These are phyloP conservation scores for Drosophila ercepeae DNA, from an alignment of 1,140 invertebrate genomes.

Conservation along the genomic window DNA sequence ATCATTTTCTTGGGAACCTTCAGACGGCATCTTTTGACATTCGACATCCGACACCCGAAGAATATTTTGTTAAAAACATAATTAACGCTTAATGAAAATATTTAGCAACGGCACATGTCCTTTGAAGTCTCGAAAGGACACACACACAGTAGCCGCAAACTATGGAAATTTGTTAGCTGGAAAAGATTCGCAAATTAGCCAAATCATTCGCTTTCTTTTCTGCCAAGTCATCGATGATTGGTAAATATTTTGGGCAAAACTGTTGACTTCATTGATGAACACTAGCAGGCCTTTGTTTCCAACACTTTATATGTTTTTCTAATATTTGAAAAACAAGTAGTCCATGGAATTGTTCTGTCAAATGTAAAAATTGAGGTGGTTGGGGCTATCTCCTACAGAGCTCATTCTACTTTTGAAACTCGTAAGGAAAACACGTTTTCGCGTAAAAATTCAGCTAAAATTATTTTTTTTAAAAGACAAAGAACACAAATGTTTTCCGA, in stretches of 20 bases:
- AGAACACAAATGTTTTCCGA: neutral
- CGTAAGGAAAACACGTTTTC: neutral
- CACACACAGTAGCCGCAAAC: conserved; percentile 11
- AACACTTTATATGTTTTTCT: too few species aligned
- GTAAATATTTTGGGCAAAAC: neutral
- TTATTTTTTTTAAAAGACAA: neutral
- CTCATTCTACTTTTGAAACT: neutral
- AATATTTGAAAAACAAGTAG: too few species aligned
- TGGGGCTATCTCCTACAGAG: neutral
- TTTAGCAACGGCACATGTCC: conserved; percentile 27
- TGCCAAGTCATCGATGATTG: neutral
- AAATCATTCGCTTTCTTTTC: conserved; percentile 7
- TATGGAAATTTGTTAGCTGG: conserved; percentile 18
- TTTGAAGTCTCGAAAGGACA: conserved; percentile 22
- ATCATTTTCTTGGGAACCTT: conserved; percentile 23
- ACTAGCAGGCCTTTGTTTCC: too few species aligned
- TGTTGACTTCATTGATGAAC: too few species aligned
- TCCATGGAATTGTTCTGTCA: neutral
- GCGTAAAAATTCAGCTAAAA: neutral
- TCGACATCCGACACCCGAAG: neutral
- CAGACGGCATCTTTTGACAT: neutral
- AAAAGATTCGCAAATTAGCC: conserved; percentile 5
- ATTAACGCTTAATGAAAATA: conserved; percentile 56
- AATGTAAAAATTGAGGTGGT: neutral
- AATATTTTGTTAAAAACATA: conserved; percentile 48